Conservation (phyloP, 2,797 vertebrate genomes). For the Rhabdomys pumilio region DNA sequence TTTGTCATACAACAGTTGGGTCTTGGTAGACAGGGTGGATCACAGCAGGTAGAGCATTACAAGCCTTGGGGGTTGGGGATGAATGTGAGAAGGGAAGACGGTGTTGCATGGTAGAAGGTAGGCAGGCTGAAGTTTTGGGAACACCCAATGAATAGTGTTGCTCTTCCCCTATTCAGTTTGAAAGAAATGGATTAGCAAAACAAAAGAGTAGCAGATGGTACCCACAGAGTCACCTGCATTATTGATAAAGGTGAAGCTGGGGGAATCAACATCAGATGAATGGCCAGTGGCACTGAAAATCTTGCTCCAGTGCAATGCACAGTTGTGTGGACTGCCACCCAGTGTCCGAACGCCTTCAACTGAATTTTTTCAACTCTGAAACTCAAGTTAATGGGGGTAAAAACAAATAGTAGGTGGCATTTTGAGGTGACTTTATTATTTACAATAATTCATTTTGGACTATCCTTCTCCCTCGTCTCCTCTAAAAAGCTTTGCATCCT, state of each 20-base stretch:
- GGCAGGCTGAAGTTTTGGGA: background rate
- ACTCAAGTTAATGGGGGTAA: background rate
- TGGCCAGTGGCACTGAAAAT: background rate
- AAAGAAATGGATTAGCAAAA: background rate
- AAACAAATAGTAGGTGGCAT: background rate
- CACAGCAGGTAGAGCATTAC: background rate
- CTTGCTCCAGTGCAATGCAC: background rate
- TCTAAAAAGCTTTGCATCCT: background rate
- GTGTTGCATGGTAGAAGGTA: background rate
- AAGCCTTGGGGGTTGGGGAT: background rate
- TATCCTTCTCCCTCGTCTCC: background rate
- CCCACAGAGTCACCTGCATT: background rate
- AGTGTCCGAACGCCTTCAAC: background rate
- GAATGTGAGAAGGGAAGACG: background rate
- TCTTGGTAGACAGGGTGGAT: background rate
- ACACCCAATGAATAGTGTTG: background rate
- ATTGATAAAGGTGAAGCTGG: background rate
- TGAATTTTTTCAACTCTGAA: background rate
- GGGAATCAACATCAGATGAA: background rate
- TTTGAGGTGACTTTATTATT: conserved; percentile 11
- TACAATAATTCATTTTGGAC: conserved; percentile 37
- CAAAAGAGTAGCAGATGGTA: background rate
- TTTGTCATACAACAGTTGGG: background rate
- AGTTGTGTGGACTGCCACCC: background rate
- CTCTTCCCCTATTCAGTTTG: background rate